Evolutionary conservation across 92 coral and sea anemone species (phyloP), one percentile per base, ranked within the genome.

Genomic region (Galaxea fascicularis): DNA sequence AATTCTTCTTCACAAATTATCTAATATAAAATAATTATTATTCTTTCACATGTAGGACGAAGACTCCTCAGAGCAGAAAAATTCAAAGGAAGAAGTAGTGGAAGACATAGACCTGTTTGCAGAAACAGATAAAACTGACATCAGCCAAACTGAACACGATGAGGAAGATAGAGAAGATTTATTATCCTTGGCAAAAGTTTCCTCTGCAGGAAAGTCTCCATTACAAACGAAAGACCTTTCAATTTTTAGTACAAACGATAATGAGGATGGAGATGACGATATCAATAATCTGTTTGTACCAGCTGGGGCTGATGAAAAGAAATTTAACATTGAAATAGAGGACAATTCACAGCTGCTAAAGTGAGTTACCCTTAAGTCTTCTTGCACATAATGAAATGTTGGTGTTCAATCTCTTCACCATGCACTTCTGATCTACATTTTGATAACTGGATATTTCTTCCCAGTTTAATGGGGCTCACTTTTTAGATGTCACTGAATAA

Each of bases 91-190:
- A 41, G 93, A 88, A 20, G 87, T 44, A 0, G 85, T 77, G 24
- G 94, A 87, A 17, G 99, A 96, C 47, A 88, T 93, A 28, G 98
- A 94, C 82, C 57, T 94, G 65, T 96, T 96, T 89, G 98, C 95
- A 12, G 79, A 73, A 8, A 53, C 77, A n/a, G 84, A 88, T 13
- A 87, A 73, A 22, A 76, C 87, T 1, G 93, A 89, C 57, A 82
- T 49, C 41, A 76, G 66, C 3, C 30, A 77, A 41, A 77, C 85
- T 11, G 82, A 79, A 16, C 79, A 79, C 26, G 89, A 84, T 6
- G 85, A 80, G 24, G 96, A 89, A 44, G 92, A 66, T 24, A 89
- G 84, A 29, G 82, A 78, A 77, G 96, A 87, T 15, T 72, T 94
- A 25, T 59, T 90, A 30, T 60, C 88, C 20, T 71, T 75, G 49